A percentile compares a stretch with the other conserved stretches of the same genome.
Conservation (phyloP, 2,113 vertebrate species). For the Xenus cinereus region DNA sequence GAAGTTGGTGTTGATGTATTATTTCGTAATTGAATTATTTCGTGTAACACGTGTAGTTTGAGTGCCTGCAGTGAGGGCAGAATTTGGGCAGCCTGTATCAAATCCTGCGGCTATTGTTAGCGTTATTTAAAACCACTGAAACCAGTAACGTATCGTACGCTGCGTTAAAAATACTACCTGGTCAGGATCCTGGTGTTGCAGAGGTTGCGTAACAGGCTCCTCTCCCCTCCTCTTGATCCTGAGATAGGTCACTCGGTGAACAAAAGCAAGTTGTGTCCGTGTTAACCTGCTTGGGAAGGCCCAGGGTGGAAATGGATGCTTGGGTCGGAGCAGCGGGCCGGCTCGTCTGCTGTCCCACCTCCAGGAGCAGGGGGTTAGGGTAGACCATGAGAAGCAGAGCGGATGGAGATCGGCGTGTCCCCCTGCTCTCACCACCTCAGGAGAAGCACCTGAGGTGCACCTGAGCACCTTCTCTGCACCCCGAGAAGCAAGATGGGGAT, state of each 20-base stretch:
- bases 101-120: background rate
- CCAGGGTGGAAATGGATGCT: background rate
- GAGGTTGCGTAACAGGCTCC: background rate
- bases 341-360: background rate
- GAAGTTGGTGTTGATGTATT: background rate
- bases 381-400: background rate
- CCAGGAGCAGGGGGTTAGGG: background rate
- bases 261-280: fast-evolving
- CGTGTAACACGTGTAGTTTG: fast-evolving
- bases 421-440: background rate
- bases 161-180: background rate
- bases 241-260: background rate
- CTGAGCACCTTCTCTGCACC: background rate
- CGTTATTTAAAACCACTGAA: background rate
- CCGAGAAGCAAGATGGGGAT: background rate
- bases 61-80: background rate
- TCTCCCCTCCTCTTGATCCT: background rate
- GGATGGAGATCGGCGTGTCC: background rate
- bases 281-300: background rate
- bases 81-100: background rate
- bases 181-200: background rate
- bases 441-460: no score
- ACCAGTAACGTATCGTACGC: background rate
- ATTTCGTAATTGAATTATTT: background rate
- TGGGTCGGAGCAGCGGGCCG: fast-evolving